A percentile compares a stretch with the other conserved stretches of the same genome.
Evolutionary conservation across 2,113 vertebrate genomes (phyloP).

Genomic region (Holacanthus passer): DNA sequence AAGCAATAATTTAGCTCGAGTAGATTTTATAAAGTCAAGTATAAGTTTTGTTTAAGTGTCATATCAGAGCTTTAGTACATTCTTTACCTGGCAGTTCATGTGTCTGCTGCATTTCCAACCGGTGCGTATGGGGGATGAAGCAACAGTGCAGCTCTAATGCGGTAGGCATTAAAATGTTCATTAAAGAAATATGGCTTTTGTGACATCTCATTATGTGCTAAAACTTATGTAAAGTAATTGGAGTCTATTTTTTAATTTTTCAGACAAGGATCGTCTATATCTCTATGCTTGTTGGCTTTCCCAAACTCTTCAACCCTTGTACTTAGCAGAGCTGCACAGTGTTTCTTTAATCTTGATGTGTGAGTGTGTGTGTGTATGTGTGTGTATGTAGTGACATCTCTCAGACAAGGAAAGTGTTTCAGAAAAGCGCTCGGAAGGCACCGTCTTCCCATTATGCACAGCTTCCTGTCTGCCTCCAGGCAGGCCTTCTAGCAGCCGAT

Average conservation of each 20-base stretch:
- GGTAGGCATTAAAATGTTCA: not conserved
- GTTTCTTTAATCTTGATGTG: slow-evolving; percentile 27
- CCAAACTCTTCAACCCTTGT: slow-evolving; percentile 30
- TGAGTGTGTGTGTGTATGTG: not conserved
- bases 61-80: not conserved
- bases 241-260: slow-evolving; percentile 2
- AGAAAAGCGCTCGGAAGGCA: slow-evolving; percentile 49
- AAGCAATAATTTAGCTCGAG: not conserved
- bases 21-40: not conserved
- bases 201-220: slow-evolving; percentile 13
- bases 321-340: slow-evolving; percentile 26
- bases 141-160: slow-evolving; percentile 6
- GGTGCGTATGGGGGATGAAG: not conserved
- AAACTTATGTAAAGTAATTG: slow-evolving; percentile 7
- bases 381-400: slow-evolving; percentile 46
- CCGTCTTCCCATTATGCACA: slow-evolving; percentile 60
- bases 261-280: slow-evolving; percentile 21
- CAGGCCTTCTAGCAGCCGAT: slow-evolving; percentile 58
- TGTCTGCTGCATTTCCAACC: too few relatives aligned
- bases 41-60: not conserved
- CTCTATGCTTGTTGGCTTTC: slow-evolving; percentile 33
- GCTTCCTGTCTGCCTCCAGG: slow-evolving; percentile 69
- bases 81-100: not conserved
- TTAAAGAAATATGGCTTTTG: slow-evolving; percentile 2
- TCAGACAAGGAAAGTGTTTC: slow-evolving; percentile 48